Evolutionary conservation across 2,888 invertebrate species (phyloP), one percentile per base, ranked within the genome.

Genomic region (Bedellia somnulentella): DNA sequence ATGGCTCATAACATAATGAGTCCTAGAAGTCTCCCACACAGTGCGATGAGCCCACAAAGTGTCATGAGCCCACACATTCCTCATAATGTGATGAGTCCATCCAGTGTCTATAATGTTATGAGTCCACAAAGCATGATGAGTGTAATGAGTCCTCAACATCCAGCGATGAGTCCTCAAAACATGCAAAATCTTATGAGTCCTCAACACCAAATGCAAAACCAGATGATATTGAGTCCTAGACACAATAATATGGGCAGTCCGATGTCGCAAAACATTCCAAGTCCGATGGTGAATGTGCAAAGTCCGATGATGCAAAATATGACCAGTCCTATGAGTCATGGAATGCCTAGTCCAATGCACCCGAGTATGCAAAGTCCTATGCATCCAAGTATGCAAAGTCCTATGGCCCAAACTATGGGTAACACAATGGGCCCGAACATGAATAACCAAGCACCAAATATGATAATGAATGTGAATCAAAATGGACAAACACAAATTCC

Each of bases 91-190:
- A 73, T 73, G 73, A 73, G 73, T 39, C 71, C 71, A 11, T 67
- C 67, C 1, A 71, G 62, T 32, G 56, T 57, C 1, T 66, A 68
- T 33, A 71, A 68, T 30, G 66, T 73, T 1, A 70, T 77, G 68
- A 76, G 76, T 32, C 76, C 76, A 2, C 73, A 71, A 36, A 73
- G 66, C 32, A 66, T 61, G 2, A 70, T 71, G 71, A 73, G 71
- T 31, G 71, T 71, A n/a, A 71, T 71, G 70, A 71, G 70, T 23
- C 70, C 71, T 3, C 71, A 64, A 39, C 67, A 75, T 33, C 71
- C 68, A 23, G 67, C 62, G 1, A 70, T 75, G 73, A 75, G 73
- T 34, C 73, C 75, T 2, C 70, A 71, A 42, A 73, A 67, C 32
- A 68, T 70, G 57, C 71, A 64, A 37, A 68, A 66, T 26, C 38